These are phyloP conservation scores for Dermatemys mawii DNA, from an alignment of 2,113 vertebrate species.

Conservation along the genomic window DNA sequence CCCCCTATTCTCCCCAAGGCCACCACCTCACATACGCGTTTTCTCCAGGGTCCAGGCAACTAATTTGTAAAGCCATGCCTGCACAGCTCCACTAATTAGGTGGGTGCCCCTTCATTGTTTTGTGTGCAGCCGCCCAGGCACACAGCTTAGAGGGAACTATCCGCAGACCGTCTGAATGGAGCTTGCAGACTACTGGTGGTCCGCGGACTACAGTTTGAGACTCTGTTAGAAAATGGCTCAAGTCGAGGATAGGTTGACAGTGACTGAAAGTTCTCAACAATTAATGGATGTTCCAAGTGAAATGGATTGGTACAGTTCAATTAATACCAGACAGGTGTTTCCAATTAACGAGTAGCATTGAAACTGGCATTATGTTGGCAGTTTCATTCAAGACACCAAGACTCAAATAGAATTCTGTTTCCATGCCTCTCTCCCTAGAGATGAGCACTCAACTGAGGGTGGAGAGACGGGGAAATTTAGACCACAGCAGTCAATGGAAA, in stretches of 20 bases:
- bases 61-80: no score
- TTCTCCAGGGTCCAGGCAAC: no score
- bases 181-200: no score
- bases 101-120: no score
- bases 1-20: no score
- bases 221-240: not conserved
- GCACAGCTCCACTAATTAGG: no score
- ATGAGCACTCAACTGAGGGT: not conserved
- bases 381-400: not conserved
- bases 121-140: no score
- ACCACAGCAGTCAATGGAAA: not conserved
- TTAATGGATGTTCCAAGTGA: not conserved
- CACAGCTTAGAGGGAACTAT: no score
- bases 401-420: not conserved
- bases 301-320: fast-evolving
- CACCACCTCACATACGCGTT: no score
- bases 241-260: not conserved
- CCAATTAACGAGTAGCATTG: not conserved
- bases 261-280: not conserved
- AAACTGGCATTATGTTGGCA: not conserved
- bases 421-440: not conserved
- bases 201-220: no score
- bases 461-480: not conserved
- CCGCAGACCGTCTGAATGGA: no score
- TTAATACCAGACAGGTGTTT: fast-evolving